Evolutionary conservation across 2,797 vertebrate species (phyloP).

Genomic region (Urosaurus nigricauda): DNA sequence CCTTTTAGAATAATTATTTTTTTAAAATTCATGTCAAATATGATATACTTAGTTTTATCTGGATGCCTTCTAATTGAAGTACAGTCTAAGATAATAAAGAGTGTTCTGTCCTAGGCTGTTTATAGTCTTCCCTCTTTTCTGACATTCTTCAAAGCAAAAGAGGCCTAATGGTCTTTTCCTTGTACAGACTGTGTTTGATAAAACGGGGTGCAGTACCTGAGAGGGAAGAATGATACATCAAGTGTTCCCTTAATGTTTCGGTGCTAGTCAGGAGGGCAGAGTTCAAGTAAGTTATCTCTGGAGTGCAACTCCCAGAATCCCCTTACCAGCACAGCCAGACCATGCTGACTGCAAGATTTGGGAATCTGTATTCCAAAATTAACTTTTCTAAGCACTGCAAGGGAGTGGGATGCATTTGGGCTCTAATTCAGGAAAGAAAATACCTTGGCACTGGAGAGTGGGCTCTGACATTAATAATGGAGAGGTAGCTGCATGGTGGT

Average conservation of each 20-base stretch:
- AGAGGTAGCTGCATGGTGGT: not conserved
- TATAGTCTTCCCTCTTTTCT: not conserved
- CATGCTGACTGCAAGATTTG: too few species aligned
- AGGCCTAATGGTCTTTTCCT: not conserved
- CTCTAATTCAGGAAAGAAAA: not conserved
- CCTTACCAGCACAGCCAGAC: too few species aligned
- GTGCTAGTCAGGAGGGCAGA: not conserved
- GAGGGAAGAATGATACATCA: not conserved
- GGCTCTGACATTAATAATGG: not conserved
- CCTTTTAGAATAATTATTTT: slow-evolving; percentile 31
- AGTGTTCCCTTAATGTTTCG: not conserved
- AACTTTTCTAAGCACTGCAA: too few species aligned
- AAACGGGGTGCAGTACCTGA: not conserved
- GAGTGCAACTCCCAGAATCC: too few species aligned
- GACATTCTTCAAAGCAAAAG: not conserved
- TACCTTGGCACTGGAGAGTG: not conserved
- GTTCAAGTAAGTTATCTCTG: too few species aligned
- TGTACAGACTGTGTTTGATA: not conserved
- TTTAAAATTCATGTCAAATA: not conserved
- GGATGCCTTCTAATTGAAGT: slow-evolving; percentile 9
- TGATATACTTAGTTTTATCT: not conserved
- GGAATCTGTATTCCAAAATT: too few species aligned
- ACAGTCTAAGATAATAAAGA: not conserved
- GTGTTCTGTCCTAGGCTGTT: not conserved
- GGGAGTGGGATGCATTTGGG: not conserved